Evolutionary conservation across 2,797 vertebrate genomes (phyloP), one percentile per base, ranked within the genome.

Genomic region (Hypotaenidia philippensis): DNA sequence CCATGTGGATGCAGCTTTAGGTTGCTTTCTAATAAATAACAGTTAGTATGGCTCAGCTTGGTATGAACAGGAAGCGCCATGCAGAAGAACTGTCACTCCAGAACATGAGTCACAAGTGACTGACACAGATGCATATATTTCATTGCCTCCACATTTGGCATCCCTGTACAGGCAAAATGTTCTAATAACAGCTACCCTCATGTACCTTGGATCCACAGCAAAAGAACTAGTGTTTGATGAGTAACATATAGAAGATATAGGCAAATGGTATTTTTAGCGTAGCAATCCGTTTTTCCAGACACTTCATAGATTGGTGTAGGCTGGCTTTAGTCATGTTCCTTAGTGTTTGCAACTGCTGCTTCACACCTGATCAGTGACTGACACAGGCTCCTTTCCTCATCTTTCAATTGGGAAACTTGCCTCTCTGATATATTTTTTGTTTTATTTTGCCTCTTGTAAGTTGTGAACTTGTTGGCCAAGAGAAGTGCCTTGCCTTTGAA

Each of bases 121-220:
- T 94, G 83, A 85, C 82, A 78, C 60, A 91, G 64, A 81, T 91
- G 68, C 83, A 85, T 91, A 29, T 61, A 96, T 87, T 91, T 89
- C 81, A 85, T 0, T 86, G 89, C 72, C 84, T 94, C 87, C 75
- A 66, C n/a, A 27, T 36, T 84, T 88, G 83, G 87, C 76, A 77
- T 77, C 61, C 56, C 34, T 71, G 60, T 68, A 44, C 22, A 89
- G 59, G 71, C 32, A 84, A 74, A 71, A 60, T 63, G 47, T 71
- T 85, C 36, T 77, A 64, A 41, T 61, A 79, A 74, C 66, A 78
- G 65, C 41, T 82, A 34, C 38, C 44, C 29, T 80, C 47, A 1
- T 57, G 34, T 15, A 70, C 41, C 65, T 83, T 66, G 59, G 26
- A 69, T 70, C 22, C 52, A 53, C 22, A 49, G 68, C 57, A 81